phyloP scores from a whole-genome alignment of 2,888 invertebrate species.

The Napeogenes sylphis region DNA sequence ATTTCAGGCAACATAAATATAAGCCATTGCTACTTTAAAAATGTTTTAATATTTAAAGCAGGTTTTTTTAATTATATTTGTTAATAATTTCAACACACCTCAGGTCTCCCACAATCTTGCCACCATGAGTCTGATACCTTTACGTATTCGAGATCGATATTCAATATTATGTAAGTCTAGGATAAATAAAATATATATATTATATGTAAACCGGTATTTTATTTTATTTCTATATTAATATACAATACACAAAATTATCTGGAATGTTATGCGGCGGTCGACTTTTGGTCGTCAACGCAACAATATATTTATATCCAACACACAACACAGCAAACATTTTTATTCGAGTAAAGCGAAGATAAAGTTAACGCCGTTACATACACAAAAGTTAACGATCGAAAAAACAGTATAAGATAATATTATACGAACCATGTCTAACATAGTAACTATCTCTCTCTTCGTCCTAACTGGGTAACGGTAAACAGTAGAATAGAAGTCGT shows the following conservation, averaged over 20 bases:
- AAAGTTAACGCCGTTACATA: too few relatives aligned
- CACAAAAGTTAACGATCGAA: too few relatives aligned
- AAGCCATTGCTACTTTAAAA: too few relatives aligned
- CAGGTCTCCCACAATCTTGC: conserved; percentile 46
- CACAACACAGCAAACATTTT: conserved; percentile 7
- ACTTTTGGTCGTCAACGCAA: conserved; percentile 1
- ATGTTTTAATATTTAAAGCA: too few relatives aligned
- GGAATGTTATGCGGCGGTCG: conserved; percentile 41
- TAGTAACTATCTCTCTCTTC: too few relatives aligned
- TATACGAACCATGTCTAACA: too few relatives aligned
- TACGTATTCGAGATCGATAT: conserved; percentile 37
- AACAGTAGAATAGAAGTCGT: not conserved
- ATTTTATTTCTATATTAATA: conserved; percentile 44
- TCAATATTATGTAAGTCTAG: conserved; percentile 38
- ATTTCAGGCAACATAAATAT: too few relatives aligned
- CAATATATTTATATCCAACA: not conserved
- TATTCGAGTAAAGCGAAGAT: conserved; percentile 6
- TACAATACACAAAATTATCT: conserved; percentile 44
- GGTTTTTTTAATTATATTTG: not conserved
- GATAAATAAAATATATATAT: conserved; percentile 54
- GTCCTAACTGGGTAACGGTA: not conserved
- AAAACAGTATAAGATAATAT: too few relatives aligned
- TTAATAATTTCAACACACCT: conserved; percentile 1
- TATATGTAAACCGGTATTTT: conserved; percentile 41
- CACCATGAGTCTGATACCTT: conserved; percentile 64